These are phyloP conservation scores for Scolopax mira DNA, from an alignment of 2,113 vertebrate genomes.

Conservation along the genomic window DNA sequence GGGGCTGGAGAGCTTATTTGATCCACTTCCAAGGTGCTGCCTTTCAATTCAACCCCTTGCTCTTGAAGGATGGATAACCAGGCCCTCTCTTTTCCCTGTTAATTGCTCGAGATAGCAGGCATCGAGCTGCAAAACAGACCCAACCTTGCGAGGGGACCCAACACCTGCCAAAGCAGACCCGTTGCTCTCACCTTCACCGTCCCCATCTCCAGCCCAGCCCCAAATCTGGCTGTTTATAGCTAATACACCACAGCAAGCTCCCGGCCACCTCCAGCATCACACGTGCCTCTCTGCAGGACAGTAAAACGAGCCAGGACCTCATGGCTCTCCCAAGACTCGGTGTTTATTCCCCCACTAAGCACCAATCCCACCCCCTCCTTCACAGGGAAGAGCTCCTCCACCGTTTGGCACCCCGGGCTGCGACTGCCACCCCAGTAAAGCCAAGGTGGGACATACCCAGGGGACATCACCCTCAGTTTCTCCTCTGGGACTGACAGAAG, in stretches of 20 bases:
- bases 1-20: constrained; percentile 49
- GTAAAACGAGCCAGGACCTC: background rate
- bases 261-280: background rate
- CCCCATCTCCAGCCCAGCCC: background rate
- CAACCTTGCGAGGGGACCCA: background rate
- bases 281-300: background rate
- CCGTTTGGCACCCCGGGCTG: background rate
- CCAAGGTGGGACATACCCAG: background rate
- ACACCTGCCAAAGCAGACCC: background rate
- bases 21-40: constrained; percentile 61
- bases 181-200: background rate
- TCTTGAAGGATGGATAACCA: constrained; percentile 66
- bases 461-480: background rate
- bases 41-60: constrained; percentile 64
- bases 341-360: background rate
- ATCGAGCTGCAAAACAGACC: constrained; percentile 9
- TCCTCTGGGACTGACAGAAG: background rate
- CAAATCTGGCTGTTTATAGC: background rate
- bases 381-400: background rate
- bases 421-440: background rate
- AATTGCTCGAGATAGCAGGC: constrained; percentile 47
- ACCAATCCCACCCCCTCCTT: background rate
- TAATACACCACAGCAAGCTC: background rate
- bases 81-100: constrained; percentile 61
- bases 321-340: background rate